These are phyloP conservation scores for Ectropis grisescens DNA, from an alignment of 1,140 invertebrate genomes.

Conservation along the genomic window DNA sequence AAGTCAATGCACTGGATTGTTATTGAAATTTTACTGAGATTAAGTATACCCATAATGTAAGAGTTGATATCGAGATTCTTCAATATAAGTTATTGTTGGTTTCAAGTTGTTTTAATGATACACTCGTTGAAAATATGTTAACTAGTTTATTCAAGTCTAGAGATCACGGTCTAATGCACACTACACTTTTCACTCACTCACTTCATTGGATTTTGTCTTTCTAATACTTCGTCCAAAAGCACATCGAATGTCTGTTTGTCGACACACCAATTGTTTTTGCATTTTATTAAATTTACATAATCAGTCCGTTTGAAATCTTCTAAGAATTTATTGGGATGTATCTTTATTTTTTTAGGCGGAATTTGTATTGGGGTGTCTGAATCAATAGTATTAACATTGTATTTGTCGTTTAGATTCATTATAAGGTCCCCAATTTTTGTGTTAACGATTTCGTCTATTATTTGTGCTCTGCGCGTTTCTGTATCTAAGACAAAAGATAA, in stretches of 20 bases:
- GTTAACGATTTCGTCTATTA: conserved; percentile 71
- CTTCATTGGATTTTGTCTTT: conserved; percentile 1
- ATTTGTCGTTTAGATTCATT: conserved; percentile 54
- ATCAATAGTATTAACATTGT: too few species aligned
- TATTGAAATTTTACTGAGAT: conserved; percentile 27
- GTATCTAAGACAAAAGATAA: conserved; percentile 6
- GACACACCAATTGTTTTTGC: conserved; percentile 72
- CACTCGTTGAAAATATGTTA: too few species aligned
- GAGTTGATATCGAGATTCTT: too few species aligned
- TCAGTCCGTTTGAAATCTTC: conserved; percentile 65
- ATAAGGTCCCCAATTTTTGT: conserved; percentile 71
- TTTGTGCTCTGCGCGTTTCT: conserved; percentile 18
- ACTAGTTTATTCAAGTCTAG: too few species aligned
- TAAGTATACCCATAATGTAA: conserved; percentile 2
- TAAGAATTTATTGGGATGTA: conserved; percentile 72
- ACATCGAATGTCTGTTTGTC: conserved; percentile 73
- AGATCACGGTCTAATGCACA: too few species aligned
- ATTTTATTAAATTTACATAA: conserved; percentile 67
- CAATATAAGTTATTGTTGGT: too few species aligned
- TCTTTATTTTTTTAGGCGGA: conserved; percentile 5
- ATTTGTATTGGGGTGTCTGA: too few species aligned
- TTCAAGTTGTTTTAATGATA: too few species aligned
- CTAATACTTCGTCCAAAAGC: conserved; percentile 75
- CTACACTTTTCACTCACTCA: too few species aligned
- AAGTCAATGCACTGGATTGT: conserved; percentile 55